Conservation (phyloP, 2,797 vertebrate genomes). For the Squalus acanthias region DNA sequence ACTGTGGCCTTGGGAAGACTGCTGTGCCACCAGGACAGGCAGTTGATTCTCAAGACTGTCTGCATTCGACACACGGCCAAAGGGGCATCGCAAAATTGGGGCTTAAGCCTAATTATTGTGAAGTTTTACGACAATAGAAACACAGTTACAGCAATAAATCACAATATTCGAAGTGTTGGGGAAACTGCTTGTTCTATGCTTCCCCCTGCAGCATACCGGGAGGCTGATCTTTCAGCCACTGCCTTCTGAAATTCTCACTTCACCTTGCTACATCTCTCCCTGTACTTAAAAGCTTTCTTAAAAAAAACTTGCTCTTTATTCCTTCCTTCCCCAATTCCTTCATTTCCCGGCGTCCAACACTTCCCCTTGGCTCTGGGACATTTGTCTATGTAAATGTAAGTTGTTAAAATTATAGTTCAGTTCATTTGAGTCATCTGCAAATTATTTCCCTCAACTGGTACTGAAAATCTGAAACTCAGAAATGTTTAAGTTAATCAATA, state of each 20-base stretch:
- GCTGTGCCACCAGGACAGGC: neutral
- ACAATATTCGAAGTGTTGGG: neutral
- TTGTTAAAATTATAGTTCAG: neutral
- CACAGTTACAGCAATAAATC: neutral
- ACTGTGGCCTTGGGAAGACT: neutral
- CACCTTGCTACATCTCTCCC: neutral
- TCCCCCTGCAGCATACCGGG: too few relatives aligned
- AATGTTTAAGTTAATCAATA: neutral
- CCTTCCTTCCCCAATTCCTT: neutral
- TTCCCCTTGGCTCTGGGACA: neutral
- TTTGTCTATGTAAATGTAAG: neutral
- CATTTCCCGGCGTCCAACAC: neutral
- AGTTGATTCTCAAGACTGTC: neutral
- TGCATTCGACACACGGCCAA: too few relatives aligned
- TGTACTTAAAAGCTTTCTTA: neutral
- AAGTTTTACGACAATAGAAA: neutral
- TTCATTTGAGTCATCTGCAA: neutral
- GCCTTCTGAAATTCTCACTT: neutral
- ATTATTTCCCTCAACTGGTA: neutral
- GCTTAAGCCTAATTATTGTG: neutral
- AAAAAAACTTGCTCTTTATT: neutral
- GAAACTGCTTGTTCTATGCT: neutral
- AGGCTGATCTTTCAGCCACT: neutral
- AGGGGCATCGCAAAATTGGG: neutral
- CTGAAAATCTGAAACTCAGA: neutral